Percentiles rank a stretch among this genome's conserved stretches.
These are phyloP conservation scores for Bubo scandiacus DNA, from an alignment of 2,113 vertebrate species.

Conservation along the genomic window DNA sequence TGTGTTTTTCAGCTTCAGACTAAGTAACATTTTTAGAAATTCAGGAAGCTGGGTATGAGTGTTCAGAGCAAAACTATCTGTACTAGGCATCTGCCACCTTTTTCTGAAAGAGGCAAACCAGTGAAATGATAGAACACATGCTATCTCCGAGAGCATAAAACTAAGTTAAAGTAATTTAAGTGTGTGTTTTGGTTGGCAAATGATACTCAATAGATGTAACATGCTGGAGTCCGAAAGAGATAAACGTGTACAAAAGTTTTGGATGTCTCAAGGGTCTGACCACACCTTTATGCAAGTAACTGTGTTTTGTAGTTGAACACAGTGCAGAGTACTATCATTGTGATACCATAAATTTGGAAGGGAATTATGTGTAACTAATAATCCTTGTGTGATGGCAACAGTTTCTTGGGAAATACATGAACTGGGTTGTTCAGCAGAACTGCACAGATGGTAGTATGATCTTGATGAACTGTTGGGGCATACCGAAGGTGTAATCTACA, in stretches of 20 bases:
- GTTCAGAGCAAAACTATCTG: not conserved
- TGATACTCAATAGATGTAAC: not conserved
- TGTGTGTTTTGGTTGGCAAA: not conserved
- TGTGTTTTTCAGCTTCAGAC: not conserved
- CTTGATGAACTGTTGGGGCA: not conserved
- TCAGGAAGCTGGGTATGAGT: not conserved
- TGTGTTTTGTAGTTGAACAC: not conserved
- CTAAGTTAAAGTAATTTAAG: not conserved
- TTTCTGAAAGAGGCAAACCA: not conserved
- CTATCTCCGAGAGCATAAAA: not conserved
- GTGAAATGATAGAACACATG: not conserved
- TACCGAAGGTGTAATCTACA: not conserved
- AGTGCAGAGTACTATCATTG: not conserved
- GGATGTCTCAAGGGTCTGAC: not conserved
- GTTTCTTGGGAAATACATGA: not conserved
- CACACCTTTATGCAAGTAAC: not conserved
- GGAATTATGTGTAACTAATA: not conserved
- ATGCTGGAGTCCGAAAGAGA: not conserved
- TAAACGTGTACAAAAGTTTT: not conserved
- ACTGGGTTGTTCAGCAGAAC: not conserved
- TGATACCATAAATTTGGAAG: not conserved
- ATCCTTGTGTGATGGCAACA: not conserved
- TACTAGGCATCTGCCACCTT: not conserved
- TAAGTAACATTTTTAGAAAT: not conserved
- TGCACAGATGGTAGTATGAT: not conserved